Conservation (phyloP, 2,888 invertebrate species). For the Volucella zonaria region DNA sequence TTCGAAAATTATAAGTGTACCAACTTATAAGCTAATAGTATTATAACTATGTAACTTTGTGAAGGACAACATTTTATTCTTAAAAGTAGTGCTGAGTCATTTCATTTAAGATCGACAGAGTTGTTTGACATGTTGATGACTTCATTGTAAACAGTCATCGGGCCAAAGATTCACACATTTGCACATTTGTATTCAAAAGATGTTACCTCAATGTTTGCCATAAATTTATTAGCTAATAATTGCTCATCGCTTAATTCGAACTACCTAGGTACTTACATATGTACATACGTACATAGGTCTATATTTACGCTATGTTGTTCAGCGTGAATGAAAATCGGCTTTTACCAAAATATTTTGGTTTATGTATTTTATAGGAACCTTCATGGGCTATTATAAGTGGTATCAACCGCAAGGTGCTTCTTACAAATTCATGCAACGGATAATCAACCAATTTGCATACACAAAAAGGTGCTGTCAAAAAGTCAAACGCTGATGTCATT, state of each 20-base stretch:
- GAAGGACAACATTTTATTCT: slow-evolving; percentile 34
- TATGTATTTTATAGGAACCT: slow-evolving; percentile 49
- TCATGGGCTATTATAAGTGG: slow-evolving; percentile 19
- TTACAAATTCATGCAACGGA: slow-evolving; percentile 58
- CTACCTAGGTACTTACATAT: not conserved
- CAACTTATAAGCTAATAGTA: not conserved
- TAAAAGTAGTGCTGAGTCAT: slow-evolving; percentile 40
- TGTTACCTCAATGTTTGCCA: slow-evolving; percentile 48
- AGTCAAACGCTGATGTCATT: slow-evolving; percentile 20
- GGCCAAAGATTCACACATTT: slow-evolving; percentile 36
- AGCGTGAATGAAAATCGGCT: slow-evolving; percentile 2
- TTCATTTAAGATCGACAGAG: not conserved
- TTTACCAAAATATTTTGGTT: slow-evolving; percentile 6
- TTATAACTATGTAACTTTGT: slow-evolving; percentile 19
- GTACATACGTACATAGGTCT: slow-evolving; percentile 15
- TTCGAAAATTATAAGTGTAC: slow-evolving; percentile 15
- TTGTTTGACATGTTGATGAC: slow-evolving; percentile 55
- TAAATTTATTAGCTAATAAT: slow-evolving; percentile 47
- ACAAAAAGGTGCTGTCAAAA: slow-evolving; percentile 11
- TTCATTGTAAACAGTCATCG: slow-evolving; percentile 43
- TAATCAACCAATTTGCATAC: slow-evolving; percentile 49
- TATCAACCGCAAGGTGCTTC: not conserved
- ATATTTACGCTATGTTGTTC: not conserved
- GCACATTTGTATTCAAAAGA: slow-evolving; percentile 53
- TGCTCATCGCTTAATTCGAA: slow-evolving; percentile 33